phyloP scores from a whole-genome alignment of 2,888 invertebrate species.

The Drosophila neonasuta region DNA sequence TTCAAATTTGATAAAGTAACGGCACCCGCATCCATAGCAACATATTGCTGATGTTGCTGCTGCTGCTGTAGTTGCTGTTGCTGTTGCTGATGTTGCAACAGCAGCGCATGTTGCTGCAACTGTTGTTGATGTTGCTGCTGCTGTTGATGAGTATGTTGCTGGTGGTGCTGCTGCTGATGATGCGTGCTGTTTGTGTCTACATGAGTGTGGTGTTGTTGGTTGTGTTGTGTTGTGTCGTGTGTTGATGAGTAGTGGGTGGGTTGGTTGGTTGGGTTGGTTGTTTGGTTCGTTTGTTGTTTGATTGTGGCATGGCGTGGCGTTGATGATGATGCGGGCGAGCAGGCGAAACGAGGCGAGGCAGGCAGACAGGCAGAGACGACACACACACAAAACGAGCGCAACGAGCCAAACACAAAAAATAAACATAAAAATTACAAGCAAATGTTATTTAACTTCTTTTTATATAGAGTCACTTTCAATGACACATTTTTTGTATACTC shows the following conservation, averaged over 20 bases:
- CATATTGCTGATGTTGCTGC: constrained; percentile 65
- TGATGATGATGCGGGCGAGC: constrained; percentile 52
- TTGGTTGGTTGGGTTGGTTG: neutral
- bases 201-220: constrained; percentile 29
- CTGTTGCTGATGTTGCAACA: constrained; percentile 51
- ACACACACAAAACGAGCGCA: constrained; percentile 75
- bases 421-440: constrained; percentile 71
- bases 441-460: constrained; percentile 65
- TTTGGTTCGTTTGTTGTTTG: constrained; percentile 23
- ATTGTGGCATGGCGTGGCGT: constrained; percentile 19
- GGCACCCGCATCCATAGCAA: constrained; percentile 71
- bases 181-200: constrained; percentile 75
- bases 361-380: constrained; percentile 51
- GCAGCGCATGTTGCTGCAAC: constrained; percentile 63
- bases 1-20: constrained; percentile 94
- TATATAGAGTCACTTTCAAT: constrained; percentile 4
- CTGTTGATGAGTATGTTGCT: constrained; percentile 51
- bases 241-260: constrained; percentile 22
- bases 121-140: constrained; percentile 61
- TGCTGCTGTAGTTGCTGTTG: constrained; percentile 56
- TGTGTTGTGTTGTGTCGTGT: constrained; percentile 25
- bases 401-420: constrained; percentile 54
- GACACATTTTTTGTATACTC: constrained; percentile 34
- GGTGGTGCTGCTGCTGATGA: constrained; percentile 66
- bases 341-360: constrained; percentile 37